Percentiles rank a stretch among this genome's conserved stretches.
These are phyloP conservation scores for Penaeus monodon DNA, from an alignment of 2,888 invertebrate species.

Conservation along the genomic window DNA sequence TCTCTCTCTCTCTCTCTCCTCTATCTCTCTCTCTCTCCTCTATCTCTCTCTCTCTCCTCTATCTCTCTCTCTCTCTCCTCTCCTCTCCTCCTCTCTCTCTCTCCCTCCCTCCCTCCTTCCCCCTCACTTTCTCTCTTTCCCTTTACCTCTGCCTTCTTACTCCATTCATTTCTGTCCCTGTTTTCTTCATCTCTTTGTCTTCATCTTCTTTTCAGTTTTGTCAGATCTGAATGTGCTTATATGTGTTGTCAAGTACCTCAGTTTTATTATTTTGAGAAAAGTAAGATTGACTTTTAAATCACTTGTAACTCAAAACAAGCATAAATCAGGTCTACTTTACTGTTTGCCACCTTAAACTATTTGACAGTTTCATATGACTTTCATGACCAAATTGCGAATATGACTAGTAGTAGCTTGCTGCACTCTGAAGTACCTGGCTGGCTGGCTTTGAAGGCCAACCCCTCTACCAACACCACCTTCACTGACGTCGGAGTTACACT, in stretches of 20 bases:
- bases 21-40: too few relatives aligned
- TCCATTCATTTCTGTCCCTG: background rate
- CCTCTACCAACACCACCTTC: too few relatives aligned
- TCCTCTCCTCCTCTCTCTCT: background rate
- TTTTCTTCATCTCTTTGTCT: too few relatives aligned
- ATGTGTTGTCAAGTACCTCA: background rate
- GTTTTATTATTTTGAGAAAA: background rate
- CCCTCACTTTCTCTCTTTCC: background rate
- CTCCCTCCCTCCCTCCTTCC: background rate
- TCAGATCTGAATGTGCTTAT: too few relatives aligned
- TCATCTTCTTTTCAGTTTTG: too few relatives aligned
- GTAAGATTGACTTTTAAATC: background rate
- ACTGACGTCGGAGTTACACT: too few relatives aligned
- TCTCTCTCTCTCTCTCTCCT: constrained; percentile 14
- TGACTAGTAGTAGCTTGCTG: constrained; percentile 58
- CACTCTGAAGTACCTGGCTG: constrained; percentile 31
- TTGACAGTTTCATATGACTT: constrained; percentile 38
- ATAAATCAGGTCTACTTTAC: constrained; percentile 39
- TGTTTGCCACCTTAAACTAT: constrained; percentile 7
- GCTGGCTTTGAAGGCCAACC: constrained; percentile 20
- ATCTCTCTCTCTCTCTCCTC: too few relatives aligned
- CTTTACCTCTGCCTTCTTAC: too few relatives aligned
- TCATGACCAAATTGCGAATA: constrained; percentile 49
- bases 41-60: background rate
- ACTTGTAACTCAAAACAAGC: background rate